Base-by-base conservation (phyloP, 53 echinoderm and acorn worm species). In the Paelopatides confundens region DNA sequence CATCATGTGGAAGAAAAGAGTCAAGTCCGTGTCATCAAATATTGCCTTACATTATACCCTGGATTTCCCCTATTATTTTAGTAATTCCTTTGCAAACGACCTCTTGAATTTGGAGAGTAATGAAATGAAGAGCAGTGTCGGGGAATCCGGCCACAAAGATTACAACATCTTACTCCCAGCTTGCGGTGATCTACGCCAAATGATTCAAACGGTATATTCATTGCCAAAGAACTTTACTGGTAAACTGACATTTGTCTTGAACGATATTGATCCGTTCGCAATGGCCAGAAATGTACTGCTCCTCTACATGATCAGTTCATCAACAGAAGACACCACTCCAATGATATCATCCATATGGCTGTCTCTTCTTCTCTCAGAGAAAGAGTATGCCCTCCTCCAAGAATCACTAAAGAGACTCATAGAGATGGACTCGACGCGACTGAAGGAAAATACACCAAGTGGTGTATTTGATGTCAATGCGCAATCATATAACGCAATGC, bases 251-350 rank as follows among this genome's bases (percentile, higher is more conserved):
- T 74, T 74, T 39, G 13, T 74, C 1, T 27, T 74, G n/a, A 74
- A 74, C 39, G 74, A 74, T 23, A 46, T 74, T 1, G 74, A 74
- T n/a, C 74, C 74, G 2, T 74, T 74, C 23, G 43, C 28, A 7
- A 74, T 74, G 74, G 74, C 74, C 40, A 39, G 74, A 74, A 74
- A 74, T 21, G 74, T 74, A 2, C 14, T 74, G 29, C 38, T 74
- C 9, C 46, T 74, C 39, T 39, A 74, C 40, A 74, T 74, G 74
- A 74, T 74, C n/a, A 28, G 40, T 21, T 37, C 26, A 38, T 46
- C 26, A n/a, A 54, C 34, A 6, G 53, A 81, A 9, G 49, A 29
- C 21, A 51, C 33, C 31, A n/a, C 34, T 53, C 34, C 69, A 26
- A 15, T 15, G 3, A 54, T 81, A 17, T 27, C 58, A 29, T 47